Conservation (phyloP, 64 coral and sea anemone species). For the Dendrophyllia cribrosa region DNA sequence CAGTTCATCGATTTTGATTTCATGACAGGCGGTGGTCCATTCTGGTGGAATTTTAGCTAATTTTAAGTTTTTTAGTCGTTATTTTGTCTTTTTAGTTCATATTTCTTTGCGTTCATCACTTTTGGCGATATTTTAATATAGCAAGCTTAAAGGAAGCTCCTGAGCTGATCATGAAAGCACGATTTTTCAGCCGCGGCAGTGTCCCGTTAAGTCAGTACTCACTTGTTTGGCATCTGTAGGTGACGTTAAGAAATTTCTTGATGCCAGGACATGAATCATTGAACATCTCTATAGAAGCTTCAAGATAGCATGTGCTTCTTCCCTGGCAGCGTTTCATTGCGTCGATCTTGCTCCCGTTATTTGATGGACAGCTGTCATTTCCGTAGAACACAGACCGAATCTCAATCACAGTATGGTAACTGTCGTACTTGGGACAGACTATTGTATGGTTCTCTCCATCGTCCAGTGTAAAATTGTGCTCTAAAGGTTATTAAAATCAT, state of each 20-base stretch:
- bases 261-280: conserved; percentile 45
- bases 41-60: too few relatives aligned
- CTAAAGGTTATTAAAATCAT: background rate
- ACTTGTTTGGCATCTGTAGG: conserved; percentile 64
- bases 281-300: conserved; percentile 1
- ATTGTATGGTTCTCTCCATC: conserved; percentile 18
- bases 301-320: conserved; percentile 39
- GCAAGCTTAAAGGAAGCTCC: too few relatives aligned
- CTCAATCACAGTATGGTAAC: conserved; percentile 45
- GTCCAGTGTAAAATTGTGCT: conserved; percentile 8
- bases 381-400: conserved; percentile 59
- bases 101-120: too few relatives aligned
- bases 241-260: conserved; percentile 54
- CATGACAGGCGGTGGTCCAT: too few relatives aligned
- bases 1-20: too few relatives aligned
- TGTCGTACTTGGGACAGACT: conserved; percentile 14
- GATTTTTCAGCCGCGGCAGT: too few relatives aligned
- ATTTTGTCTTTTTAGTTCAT: too few relatives aligned
- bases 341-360: background rate
- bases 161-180: too few relatives aligned
- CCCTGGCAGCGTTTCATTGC: conserved; percentile 56
- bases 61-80: too few relatives aligned
- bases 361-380: conserved; percentile 25
- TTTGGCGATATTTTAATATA: too few relatives aligned
- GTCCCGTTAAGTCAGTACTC: too few relatives aligned